A percentile compares a stretch with the other conserved stretches of the same genome.
Conservation (phyloP, 1,140 invertebrate species). For the Semibalanus balanoides region DNA sequence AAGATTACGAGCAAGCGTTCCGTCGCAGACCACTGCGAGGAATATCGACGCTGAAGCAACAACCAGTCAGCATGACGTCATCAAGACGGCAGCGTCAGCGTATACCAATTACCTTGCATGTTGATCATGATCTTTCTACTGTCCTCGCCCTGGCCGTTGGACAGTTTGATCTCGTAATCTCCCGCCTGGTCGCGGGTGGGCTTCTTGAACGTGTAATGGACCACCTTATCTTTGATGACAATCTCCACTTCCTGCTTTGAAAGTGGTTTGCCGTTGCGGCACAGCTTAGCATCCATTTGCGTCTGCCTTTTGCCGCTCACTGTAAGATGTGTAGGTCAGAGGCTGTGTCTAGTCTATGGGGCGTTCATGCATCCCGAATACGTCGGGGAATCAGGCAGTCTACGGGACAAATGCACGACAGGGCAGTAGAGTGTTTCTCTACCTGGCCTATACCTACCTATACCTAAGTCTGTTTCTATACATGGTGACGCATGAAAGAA, state of each 20-base stretch:
- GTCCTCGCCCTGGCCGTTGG: slow-evolving; percentile 75
- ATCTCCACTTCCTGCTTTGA: slow-evolving; percentile 75
- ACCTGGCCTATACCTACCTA: too few species aligned
- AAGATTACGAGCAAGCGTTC: too few species aligned
- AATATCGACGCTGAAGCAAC: too few species aligned
- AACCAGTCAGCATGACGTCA: too few species aligned
- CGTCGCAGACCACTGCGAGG: too few species aligned
- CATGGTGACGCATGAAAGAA: too few species aligned
- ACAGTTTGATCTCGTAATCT: slow-evolving; percentile 69
- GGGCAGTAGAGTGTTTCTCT: too few species aligned
- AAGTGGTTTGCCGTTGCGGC: slow-evolving; percentile 74
- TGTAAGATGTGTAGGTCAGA: slow-evolving; percentile 25
- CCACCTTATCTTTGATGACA: slow-evolving; percentile 73
- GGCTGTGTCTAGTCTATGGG: neutral
- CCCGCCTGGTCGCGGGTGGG: slow-evolving; percentile 63
- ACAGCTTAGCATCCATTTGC: slow-evolving; percentile 69
- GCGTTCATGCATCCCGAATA: too few species aligned
- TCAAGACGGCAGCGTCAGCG: too few species aligned
- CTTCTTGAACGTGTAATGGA: slow-evolving; percentile 80
- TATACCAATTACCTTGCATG: neutral
- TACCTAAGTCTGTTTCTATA: too few species aligned
- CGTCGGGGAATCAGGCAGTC: too few species aligned
- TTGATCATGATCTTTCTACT: slow-evolving; percentile 46
- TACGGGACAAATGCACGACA: too few species aligned
- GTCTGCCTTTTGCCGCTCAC: slow-evolving; percentile 72